Conservation (phyloP, 2,113 vertebrate genomes). For the Murina feae region DNA sequence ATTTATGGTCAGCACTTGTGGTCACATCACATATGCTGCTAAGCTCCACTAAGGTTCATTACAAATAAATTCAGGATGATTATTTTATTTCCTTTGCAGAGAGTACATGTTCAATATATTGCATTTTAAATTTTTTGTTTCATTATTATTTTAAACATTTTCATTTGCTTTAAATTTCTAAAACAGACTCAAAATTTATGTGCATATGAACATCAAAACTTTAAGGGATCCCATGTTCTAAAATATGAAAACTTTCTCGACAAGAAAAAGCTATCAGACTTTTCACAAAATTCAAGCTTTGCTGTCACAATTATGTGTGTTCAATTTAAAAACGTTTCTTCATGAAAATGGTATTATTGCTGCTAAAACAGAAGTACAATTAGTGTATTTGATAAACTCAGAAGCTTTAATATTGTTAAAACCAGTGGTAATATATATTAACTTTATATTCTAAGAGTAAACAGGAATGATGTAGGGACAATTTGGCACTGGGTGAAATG, state of each 20-base stretch:
- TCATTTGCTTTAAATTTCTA: neutral
- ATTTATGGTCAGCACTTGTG: neutral
- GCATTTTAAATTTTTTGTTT: neutral
- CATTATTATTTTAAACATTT: neutral
- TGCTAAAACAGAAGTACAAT: neutral
- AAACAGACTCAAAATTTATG: neutral
- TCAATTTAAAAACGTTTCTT: neutral
- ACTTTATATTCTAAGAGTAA: neutral
- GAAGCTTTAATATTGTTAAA: neutral
- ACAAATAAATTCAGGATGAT: neutral
- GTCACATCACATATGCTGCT: neutral
- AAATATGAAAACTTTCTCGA: neutral
- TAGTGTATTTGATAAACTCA: neutral
- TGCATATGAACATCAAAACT: neutral
- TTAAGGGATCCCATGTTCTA: neutral
- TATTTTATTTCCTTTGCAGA: neutral
- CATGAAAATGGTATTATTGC: neutral
- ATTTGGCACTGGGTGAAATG: neutral
- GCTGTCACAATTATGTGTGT: neutral
- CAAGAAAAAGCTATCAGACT: neutral
- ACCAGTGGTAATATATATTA: neutral
- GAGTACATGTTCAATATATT: neutral
- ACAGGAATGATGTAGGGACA: neutral
- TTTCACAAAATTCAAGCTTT: neutral
- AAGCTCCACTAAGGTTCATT: neutral